phyloP scores from a whole-genome alignment of 2,888 invertebrate genomes.

The Acanthosepion lycidas region DNA sequence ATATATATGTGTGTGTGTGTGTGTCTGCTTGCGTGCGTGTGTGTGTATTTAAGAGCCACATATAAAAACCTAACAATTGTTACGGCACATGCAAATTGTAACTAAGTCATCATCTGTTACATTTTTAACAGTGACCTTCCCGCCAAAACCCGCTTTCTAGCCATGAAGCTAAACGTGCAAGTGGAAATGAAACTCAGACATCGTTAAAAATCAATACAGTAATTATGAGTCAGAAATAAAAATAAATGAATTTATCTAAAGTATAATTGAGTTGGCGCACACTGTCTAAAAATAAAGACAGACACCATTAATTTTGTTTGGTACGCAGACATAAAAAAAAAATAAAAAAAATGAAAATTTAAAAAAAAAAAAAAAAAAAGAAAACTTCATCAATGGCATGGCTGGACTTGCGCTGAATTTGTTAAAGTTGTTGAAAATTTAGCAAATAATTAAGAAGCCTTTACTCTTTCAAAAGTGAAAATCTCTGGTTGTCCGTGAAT shows the following conservation, averaged over 20 bases:
- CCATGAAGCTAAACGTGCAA: background rate
- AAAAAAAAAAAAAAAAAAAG: background rate
- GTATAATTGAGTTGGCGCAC: conserved; percentile 33
- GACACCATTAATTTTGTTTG: conserved; percentile 7
- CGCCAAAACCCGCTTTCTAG: background rate
- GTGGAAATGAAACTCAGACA: background rate
- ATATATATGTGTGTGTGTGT: too few relatives aligned
- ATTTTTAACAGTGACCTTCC: background rate
- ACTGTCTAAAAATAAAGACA: conserved; percentile 8
- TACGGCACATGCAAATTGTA: too few relatives aligned
- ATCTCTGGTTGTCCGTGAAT: background rate
- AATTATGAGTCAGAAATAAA: conserved; percentile 23
- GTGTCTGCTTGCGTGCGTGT: too few relatives aligned
- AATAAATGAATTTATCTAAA: conserved; percentile 33
- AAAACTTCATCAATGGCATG: background rate
- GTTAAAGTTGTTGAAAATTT: background rate
- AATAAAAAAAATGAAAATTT: background rate
- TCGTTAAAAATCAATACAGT: background rate
- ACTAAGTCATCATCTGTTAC: too few relatives aligned
- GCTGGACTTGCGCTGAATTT: background rate
- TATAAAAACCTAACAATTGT: too few relatives aligned
- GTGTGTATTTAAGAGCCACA: too few relatives aligned
- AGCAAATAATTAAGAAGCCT: background rate
- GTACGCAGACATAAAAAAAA: background rate
- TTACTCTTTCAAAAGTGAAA: background rate